Evolutionary conservation across 1,140 invertebrate genomes (phyloP).

Genomic region (Sycophaga agraensis): DNA sequence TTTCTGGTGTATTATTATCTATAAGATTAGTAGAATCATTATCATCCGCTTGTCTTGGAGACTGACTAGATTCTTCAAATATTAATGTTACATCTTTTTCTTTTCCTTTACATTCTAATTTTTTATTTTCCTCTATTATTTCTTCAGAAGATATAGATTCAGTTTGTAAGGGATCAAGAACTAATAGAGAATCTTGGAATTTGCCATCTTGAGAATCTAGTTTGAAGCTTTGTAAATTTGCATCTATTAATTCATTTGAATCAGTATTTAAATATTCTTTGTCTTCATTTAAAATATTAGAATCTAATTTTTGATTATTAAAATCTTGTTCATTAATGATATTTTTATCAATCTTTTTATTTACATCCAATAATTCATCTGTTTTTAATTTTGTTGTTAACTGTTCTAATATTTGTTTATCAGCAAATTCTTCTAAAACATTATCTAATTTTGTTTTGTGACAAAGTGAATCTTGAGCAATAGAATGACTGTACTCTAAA

Average conservation of each 20-base stretch:
- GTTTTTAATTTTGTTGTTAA: neutral
- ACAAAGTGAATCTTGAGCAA: neutral
- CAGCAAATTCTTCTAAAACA: neutral
- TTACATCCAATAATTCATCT: neutral
- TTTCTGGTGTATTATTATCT: neutral
- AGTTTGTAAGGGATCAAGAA: neutral
- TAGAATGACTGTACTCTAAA: neutral
- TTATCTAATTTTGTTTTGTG: neutral
- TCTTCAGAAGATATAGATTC: neutral
- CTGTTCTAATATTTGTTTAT: neutral
- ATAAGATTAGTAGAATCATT: constrained; percentile 26
- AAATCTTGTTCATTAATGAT: neutral
- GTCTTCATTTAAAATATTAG: neutral
- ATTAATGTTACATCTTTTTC: neutral
- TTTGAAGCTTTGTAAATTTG: neutral
- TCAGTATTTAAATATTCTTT: constrained; percentile 22
- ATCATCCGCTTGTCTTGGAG: neutral
- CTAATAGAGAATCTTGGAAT: neutral
- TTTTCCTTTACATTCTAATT: constrained; percentile 4
- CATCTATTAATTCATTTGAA: constrained; percentile 28
- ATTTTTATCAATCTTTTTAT: neutral
- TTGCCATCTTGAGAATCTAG: constrained; percentile 27
- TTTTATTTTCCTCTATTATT: neutral
- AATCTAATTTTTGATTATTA: neutral
- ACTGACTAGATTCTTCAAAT: constrained; percentile 15